Percentiles rank a stretch among this genome's conserved stretches.
Evolutionary conservation across 2,797 vertebrate species (phyloP).

Genomic region (Basileuterus tristriatus): DNA sequence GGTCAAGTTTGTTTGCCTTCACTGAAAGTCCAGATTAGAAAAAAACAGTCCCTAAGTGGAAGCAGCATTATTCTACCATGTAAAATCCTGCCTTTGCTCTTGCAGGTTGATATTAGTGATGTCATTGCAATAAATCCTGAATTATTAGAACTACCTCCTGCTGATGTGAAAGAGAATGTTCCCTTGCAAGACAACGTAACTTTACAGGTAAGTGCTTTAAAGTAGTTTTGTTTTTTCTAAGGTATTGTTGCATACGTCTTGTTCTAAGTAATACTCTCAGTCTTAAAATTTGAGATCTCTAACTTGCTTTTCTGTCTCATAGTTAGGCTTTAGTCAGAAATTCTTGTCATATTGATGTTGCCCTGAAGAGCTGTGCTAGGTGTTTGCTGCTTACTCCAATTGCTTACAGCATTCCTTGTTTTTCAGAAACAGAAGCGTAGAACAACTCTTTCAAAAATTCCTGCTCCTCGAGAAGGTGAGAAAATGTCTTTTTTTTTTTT

Average conservation of each 20-base stretch:
- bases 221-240: background rate
- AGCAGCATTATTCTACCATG: background rate
- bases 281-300: background rate
- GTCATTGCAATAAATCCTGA: slow-evolving; percentile 76
- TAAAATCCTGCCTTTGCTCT: slow-evolving; percentile 12
- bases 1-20: background rate
- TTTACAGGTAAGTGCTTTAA: slow-evolving; percentile 64
- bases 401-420: background rate
- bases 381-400: background rate
- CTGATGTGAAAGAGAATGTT: slow-evolving; percentile 71
- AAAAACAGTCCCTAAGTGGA: background rate
- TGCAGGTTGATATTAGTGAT: slow-evolving; percentile 77
- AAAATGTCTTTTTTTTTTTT: background rate
- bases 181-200: slow-evolving; percentile 74
- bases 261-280: background rate
- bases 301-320: background rate
- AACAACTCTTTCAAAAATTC: slow-evolving; percentile 86
- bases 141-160: slow-evolving; percentile 47
- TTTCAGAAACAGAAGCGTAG: slow-evolving; percentile 83
- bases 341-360: background rate
- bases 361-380: background rate
- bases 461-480: slow-evolving; percentile 84
- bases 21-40: background rate
- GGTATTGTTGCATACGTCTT: background rate
- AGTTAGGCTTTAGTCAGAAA: background rate